Evolutionary conservation across 2,113 vertebrate genomes (phyloP), one percentile per base, ranked within the genome.

Genomic region (Macrotis lagotis): DNA sequence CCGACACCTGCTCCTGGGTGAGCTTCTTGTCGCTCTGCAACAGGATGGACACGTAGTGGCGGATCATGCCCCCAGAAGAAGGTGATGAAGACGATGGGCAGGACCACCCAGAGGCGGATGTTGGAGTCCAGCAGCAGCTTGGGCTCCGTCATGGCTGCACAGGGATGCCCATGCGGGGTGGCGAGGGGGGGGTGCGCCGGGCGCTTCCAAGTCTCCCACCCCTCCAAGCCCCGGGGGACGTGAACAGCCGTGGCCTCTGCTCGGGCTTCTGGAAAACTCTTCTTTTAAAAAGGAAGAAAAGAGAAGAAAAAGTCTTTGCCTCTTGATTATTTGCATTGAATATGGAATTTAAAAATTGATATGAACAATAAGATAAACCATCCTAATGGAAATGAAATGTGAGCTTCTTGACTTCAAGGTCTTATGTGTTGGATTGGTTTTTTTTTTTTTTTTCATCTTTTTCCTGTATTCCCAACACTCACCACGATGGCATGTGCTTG

Each of bases 41-140:
- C 6, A 83, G 5, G 66, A n/a, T 83, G 19, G 19, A n/a, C 37
- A 4, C 44, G 37, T 16, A 99, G 98, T 99, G 22, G 66, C 44
- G 37, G 28, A 31, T 59, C 8, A 59, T 59, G 6, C 66, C 37
- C 10, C 37, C 16, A n/a, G n/a, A n/a, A n/a, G n/a, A n/a, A n/a
- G n/a, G n/a, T n/a, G n/a, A n/a, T n/a, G n/a, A n/a, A n/a, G n/a
- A n/a, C n/a, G n/a, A n/a, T n/a, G n/a, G n/a, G n/a, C n/a, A n/a
- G n/a, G n/a, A n/a, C n/a, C n/a, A n/a, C n/a, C n/a, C n/a, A n/a
- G n/a, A n/a, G n/a, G n/a, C n/a, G n/a, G n/a, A n/a, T n/a, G n/a
- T n/a, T n/a, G n/a, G n/a, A n/a, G n/a, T n/a, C n/a, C n/a, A n/a
- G n/a, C n/a, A n/a, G n/a, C n/a, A n/a, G n/a, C n/a, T n/a, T n/a